Percentiles rank a stretch among this genome's conserved stretches.
phyloP scores from a whole-genome alignment of 2,797 vertebrate species.

The Pyrocephalus nanus region DNA sequence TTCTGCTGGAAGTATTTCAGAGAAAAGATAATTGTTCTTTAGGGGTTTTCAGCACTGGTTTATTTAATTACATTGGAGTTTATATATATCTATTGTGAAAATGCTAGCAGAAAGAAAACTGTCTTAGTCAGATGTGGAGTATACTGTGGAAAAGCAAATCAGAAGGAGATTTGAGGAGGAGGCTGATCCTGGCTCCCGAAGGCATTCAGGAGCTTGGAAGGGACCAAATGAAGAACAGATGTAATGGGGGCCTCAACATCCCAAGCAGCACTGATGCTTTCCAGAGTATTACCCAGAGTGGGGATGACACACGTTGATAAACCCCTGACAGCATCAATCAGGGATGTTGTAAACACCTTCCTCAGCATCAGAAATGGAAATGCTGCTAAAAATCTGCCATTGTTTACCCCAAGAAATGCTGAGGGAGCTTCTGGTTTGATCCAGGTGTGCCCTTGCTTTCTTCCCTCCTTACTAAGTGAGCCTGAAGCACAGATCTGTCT shows the following conservation, averaged over 20 bases:
- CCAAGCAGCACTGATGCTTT: neutral
- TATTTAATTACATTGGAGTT: constrained; percentile 74
- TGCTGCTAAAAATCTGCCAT: neutral
- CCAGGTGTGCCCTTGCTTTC: neutral
- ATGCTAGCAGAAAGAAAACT: constrained; percentile 60
- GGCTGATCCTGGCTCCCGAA: neutral
- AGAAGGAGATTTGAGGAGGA: neutral
- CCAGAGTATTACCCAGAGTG: neutral
- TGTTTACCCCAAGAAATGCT: neutral
- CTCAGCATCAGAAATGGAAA: neutral
- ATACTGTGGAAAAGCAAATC: neutral
- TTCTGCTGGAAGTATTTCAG: constrained; percentile 73
- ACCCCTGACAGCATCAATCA: neutral
- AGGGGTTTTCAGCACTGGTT: constrained; percentile 68
- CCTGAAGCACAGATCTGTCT: neutral
- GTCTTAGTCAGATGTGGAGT: neutral
- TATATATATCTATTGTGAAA: constrained; percentile 62
- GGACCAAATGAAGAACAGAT: neutral
- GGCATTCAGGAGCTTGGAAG: neutral
- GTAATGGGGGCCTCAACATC: neutral
- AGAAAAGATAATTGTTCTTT: constrained; percentile 76
- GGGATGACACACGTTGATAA: neutral
- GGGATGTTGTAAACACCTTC: neutral
- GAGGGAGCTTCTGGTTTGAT: neutral
- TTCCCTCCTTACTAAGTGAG: neutral